phyloP scores from a whole-genome alignment of 53 echinoderm and acorn worm species.

The Echinometra lucunter region DNA sequence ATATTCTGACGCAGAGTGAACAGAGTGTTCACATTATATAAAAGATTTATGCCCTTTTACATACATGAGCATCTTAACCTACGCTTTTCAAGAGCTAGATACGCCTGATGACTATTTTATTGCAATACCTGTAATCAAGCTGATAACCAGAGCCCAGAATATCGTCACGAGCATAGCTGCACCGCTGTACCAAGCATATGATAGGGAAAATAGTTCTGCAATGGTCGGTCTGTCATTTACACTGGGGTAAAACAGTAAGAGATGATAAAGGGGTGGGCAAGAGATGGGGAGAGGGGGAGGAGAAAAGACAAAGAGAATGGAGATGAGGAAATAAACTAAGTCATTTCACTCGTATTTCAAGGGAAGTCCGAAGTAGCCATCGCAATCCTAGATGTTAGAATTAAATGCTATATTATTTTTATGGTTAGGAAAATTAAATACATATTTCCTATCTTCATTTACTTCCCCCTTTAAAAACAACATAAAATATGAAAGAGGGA shows the following conservation, averaged over 20 bases:
- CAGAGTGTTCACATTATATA: no score
- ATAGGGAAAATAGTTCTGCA: slow-evolving; percentile 72
- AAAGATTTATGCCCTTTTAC: neutral
- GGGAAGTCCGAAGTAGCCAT: no score
- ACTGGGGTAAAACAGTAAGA: neutral
- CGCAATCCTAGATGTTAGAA: no score
- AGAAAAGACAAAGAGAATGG: neutral
- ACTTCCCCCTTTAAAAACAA: no score
- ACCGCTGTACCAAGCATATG: slow-evolving; percentile 82
- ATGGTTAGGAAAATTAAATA: no score
- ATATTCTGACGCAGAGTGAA: no score
- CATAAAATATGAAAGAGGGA: no score
- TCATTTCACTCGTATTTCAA: no score
- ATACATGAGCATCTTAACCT: neutral
- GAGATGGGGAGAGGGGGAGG: neutral
- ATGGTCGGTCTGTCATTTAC: slow-evolving; percentile 66
- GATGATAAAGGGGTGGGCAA: neutral
- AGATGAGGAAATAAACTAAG: neutral
- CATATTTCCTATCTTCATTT: no score
- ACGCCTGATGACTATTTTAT: neutral
- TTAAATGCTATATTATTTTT: no score
- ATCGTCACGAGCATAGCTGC: slow-evolving; percentile 6
- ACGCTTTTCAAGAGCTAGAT: neutral
- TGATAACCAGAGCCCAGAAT: slow-evolving; percentile 34
- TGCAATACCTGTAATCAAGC: slow-evolving; percentile 27